Evolutionary conservation across 2,113 vertebrate species (phyloP), one percentile per base, ranked within the genome.

Genomic region (Atherinomorus stipes): DNA sequence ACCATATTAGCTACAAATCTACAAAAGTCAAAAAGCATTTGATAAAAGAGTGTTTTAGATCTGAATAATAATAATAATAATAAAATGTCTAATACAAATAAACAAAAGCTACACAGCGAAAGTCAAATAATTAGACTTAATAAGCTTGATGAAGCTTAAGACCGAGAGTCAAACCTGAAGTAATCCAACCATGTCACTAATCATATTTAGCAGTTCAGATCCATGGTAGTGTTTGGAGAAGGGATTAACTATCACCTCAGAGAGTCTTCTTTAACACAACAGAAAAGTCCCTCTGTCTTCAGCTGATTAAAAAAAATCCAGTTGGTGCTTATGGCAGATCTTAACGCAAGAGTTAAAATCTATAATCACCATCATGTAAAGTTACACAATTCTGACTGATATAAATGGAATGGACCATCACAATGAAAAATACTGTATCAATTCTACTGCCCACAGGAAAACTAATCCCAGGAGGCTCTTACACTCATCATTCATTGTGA

Each of bases 401-500:
- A 74, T 71, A 64, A 67, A 65, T 51, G 44, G 11, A 16, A 37
- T 23, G 40, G 54, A 31, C 11, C n/a, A 53, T 45, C 15, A 54
- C 45, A 53, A 37, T 28, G 50, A 75, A 72, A n/a, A 23, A 77
- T 38, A 18, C 42, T 47, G 58, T 12, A 42, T 61, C 66, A 59
- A 47, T 47, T 53, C n/a, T 38, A 16, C 34, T 61, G 45, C 18
- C 56, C 34, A 31, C 5, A 31, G 56, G 28, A 51, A 74, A 83
- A 70, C 62, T 53, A 76, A 74, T 77, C 66, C 45, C 52, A 80
- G 47, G n/a, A 69, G 47, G 37, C 59, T 23, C n/a, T 65, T 22
- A n/a, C 56, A 56, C 67, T 76, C 69, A 83, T 85, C 85, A 72
- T 69, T 88, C 77, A 74, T 45, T 34, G 52, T 22, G 51, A 78